Evolutionary conservation across 2,888 invertebrate genomes (phyloP), one percentile per base, ranked within the genome.

Genomic region (Boloria euphrosyne): DNA sequence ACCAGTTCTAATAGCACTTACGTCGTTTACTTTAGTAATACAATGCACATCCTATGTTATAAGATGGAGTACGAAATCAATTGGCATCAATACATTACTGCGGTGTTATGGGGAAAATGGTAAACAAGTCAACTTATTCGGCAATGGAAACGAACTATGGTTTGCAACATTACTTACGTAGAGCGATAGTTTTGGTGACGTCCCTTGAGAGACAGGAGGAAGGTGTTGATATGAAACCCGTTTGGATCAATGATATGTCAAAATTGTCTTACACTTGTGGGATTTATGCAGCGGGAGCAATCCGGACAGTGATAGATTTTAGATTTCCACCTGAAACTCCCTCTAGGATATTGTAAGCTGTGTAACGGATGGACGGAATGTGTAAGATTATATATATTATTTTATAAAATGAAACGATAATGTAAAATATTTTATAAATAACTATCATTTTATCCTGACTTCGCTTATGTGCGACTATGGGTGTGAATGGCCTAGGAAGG

Each of bases 171-270:
- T 22, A 16, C 10, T 55, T 55, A 14, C 16, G 7, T 2, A 27
- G 51, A 17, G 10, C 49, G 49, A 49, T 59, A 59, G 59, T 59
- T 84, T 80, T 68, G 70, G 74, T 71, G 74, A 71, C 70, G 70
- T 83, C 85, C 82, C 83, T 64, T 68, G 76, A 76, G 87, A 82
- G 80, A 77, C 78, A 75, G 78, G 62, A 80, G 80, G 80, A 82
- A 86, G 88, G 89, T 87, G 89, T 86, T 84, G 87, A 88, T 82
- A 80, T 87, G 85, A 86, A 85, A 80, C 80, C 80, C 79, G 80
- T 76, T 82, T 76, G 84, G 84, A 90, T 90, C 90, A 90, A 89
- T 89, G 88, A 85, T 87, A 87, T 84, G 90, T 91, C 91, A 91
- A 87, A 91, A 90, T 82, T 82, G 83, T 82, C 86, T 88, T 86